Conservation (phyloP, 1,140 invertebrate genomes). For the Drosophila ironensis region DNA sequence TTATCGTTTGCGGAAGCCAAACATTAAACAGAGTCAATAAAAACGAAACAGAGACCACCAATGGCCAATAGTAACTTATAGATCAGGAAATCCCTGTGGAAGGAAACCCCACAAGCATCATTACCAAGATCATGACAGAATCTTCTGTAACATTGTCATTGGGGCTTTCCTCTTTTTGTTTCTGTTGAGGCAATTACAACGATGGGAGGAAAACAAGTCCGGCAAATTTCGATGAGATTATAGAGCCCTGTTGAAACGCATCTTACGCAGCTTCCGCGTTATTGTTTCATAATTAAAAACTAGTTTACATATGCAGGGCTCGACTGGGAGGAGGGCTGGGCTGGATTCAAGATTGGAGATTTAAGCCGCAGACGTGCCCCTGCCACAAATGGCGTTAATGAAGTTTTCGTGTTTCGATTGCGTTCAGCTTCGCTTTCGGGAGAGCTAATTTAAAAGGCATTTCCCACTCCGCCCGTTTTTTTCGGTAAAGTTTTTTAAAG, state of each 20-base stretch:
- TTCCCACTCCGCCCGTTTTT: neutral
- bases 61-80: neutral
- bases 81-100: conserved; percentile 27
- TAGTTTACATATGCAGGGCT: conserved; percentile 61
- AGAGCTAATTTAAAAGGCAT: conserved; percentile 38
- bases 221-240: conserved; percentile 19
- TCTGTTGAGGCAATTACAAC: conserved; percentile 32
- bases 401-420: conserved; percentile 59
- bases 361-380: conserved; percentile 35
- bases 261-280: conserved; percentile 55
- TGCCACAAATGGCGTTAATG: conserved; percentile 48
- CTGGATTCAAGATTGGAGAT: neutral
- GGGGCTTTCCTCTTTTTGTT: conserved; percentile 18
- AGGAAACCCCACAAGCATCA: conserved; percentile 1
- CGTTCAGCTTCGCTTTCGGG: neutral
- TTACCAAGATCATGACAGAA: conserved; percentile 28
- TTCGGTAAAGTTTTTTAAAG: no score
- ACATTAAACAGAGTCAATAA: neutral
- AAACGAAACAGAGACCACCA: neutral
- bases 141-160: conserved; percentile 33
- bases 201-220: conserved; percentile 20
- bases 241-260: conserved; percentile 9
- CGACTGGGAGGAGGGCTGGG: conserved; percentile 6
- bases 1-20: neutral
- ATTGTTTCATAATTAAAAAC: conserved; percentile 74